Percentiles rank a stretch among this genome's conserved stretches.
Evolutionary conservation across 1,140 invertebrate species (phyloP).

Genomic region (Drosophila kohkoa): DNA sequence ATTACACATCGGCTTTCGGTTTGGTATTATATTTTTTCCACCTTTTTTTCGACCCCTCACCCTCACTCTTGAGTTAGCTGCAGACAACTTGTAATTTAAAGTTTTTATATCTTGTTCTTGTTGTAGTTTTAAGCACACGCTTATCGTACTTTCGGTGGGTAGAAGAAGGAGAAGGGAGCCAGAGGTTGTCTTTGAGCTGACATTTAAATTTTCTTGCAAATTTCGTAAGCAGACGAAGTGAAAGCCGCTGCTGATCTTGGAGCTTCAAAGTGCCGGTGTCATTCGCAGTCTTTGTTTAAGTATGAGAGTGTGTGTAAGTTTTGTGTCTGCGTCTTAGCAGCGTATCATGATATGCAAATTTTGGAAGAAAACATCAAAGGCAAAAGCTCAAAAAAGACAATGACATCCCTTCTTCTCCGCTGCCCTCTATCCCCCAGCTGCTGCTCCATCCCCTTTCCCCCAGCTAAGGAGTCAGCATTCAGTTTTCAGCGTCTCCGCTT

Average conservation of each 20-base stretch:
- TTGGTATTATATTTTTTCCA: background rate
- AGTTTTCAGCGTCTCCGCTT: slow-evolving; percentile 40
- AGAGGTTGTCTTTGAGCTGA: slow-evolving; percentile 8
- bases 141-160: background rate
- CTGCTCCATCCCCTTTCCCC: background rate
- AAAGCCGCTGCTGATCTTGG: slow-evolving; percentile 60
- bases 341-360: slow-evolving; percentile 82
- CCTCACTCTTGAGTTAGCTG: slow-evolving; percentile 6
- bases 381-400: slow-evolving; percentile 55
- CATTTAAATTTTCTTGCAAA: slow-evolving; percentile 53
- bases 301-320: slow-evolving; percentile 24
- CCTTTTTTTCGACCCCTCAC: background rate
- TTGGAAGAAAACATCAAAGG: slow-evolving; percentile 49
- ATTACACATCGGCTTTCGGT: slow-evolving; percentile 12
- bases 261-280: slow-evolving; percentile 44
- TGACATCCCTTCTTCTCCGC: slow-evolving; percentile 12
- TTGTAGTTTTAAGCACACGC: slow-evolving; percentile 15
- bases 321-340: slow-evolving; percentile 38
- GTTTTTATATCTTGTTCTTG: slow-evolving; percentile 21
- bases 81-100: slow-evolving; percentile 33
- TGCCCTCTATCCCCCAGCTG: background rate
- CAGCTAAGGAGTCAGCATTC: slow-evolving; percentile 3
- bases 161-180: background rate
- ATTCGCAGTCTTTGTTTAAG: slow-evolving; percentile 15
- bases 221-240: slow-evolving; percentile 62